Base-by-base conservation (phyloP, 1,140 invertebrate species). In the Heliconius congener region DNA sequence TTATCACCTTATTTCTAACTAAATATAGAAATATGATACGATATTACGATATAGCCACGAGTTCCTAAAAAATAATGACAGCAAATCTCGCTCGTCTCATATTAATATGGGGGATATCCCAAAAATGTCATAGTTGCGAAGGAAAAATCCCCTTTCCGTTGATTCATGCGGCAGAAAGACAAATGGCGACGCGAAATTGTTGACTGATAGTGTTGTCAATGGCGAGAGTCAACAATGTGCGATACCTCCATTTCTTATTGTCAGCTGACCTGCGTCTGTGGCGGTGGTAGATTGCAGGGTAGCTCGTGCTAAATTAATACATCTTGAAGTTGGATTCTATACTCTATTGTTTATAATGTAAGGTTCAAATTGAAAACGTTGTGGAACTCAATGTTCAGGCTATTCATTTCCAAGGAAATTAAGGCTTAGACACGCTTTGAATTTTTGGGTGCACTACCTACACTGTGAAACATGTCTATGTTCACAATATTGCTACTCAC, bases 151-250 rank as follows among this genome's bases (percentile, higher is more conserved):
- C 30, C 30, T 34, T 34, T 34, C 30, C 30, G 30, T 3, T 34
- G 30, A 34, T 34, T 34, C 30, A 34, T 34, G 30, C 73, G 72
- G 55, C 23, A 23, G 78, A 42, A 71, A 78, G 76, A 82, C 75
- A 82, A 80, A 82, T 76, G 76, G 70, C 66, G 23, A 50, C 75
- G 60, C 52, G 23, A 77, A 80, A 82, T 80, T 82, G 78, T 80
- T 75, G 78, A 78, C 72, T 55, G 74, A 80, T 71, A 80, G 75
- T 77, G 55, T 37, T 74, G 27, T 42, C 52, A 75, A 76, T 82
- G 81, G 78, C 81, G 76, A 78, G 81, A 73, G 81, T 82, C 78
- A 80, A 82, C 81, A 79, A 70, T 76, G 78, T 78, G 46, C 42
- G 73, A 74, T 77, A 80, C 77, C 72, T 75, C 19, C 73, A 77